phyloP scores from a whole-genome alignment of 2,888 invertebrate species.

The Pandemis corylana region DNA sequence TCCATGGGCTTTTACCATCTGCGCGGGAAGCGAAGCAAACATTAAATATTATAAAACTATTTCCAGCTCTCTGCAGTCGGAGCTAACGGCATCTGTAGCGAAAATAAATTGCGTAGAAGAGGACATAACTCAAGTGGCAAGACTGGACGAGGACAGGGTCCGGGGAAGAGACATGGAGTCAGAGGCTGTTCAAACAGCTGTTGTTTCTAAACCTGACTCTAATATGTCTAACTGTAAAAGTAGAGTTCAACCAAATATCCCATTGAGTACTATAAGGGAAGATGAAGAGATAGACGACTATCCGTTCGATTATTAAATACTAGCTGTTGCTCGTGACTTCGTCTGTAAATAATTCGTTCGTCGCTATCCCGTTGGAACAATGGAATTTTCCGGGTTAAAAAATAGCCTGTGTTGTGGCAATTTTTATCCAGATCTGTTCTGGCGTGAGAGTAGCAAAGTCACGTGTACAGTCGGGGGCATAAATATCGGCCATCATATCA shows the following conservation, averaged over 20 bases:
- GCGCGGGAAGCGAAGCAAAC: too few species aligned
- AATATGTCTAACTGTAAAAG: neutral
- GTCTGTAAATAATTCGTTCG: too few species aligned
- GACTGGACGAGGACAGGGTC: slow-evolving; percentile 67
- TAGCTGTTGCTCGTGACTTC: too few species aligned
- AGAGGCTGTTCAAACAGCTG: neutral
- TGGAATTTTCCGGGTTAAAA: too few species aligned
- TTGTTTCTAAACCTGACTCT: neutral
- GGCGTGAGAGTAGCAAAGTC: too few species aligned
- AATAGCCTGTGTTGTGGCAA: too few species aligned
- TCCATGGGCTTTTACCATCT: too few species aligned
- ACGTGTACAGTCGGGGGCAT: too few species aligned
- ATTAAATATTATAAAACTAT: neutral
- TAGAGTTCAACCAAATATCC: neutral
- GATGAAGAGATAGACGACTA: slow-evolving; percentile 62
- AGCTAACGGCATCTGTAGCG: slow-evolving; percentile 57
- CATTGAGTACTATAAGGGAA: slow-evolving; percentile 58
- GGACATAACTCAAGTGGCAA: slow-evolving; percentile 62
- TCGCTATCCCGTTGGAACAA: too few species aligned
- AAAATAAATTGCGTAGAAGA: slow-evolving; percentile 63
- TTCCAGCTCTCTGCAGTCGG: slow-evolving; percentile 59
- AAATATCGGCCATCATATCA: too few species aligned
- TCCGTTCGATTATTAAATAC: slow-evolving; percentile 54
- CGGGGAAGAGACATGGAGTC: slow-evolving; percentile 50
- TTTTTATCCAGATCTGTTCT: too few species aligned